phyloP scores from a whole-genome alignment of 2,888 invertebrate genomes.

The Xanthia icteritia region DNA sequence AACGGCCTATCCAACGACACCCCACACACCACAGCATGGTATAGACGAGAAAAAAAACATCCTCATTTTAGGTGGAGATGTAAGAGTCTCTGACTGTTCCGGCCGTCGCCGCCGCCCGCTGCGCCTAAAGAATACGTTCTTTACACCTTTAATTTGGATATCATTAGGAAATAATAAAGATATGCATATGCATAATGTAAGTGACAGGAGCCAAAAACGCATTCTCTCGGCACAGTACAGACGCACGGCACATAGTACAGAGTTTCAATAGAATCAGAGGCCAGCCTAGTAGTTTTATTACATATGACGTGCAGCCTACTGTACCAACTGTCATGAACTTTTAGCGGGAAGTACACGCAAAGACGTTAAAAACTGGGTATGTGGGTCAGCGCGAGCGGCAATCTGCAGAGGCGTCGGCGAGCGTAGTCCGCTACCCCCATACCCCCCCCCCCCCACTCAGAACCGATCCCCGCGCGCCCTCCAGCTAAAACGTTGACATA shows the following conservation, averaged over 20 bases:
- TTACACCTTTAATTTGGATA: too few species aligned
- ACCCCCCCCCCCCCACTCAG: background rate
- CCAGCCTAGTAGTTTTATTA: background rate
- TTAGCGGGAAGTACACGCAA: slow-evolving; percentile 42
- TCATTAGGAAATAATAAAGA: too few species aligned
- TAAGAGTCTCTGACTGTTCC: too few species aligned
- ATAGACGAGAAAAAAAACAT: background rate
- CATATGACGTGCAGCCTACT: too few species aligned
- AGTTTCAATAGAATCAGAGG: background rate
- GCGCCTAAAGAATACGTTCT: too few species aligned
- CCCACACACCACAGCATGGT: too few species aligned
- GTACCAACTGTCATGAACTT: background rate
- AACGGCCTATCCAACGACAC: too few species aligned
- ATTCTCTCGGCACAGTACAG: background rate
- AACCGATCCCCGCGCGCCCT: background rate
- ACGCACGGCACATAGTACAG: too few species aligned
- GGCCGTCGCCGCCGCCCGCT: too few species aligned
- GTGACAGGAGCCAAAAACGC: background rate
- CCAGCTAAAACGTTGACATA: slow-evolving; percentile 66
- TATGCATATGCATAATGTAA: too few species aligned
- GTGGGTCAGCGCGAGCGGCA: slow-evolving; percentile 63
- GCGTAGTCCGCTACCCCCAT: background rate
- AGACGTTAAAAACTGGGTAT: slow-evolving; percentile 65
- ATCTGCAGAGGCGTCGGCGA: slow-evolving; percentile 57
- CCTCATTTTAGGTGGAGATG: background rate